Evolutionary conservation across 2,113 vertebrate species (phyloP).

Genomic region (Capreolus pygargus): DNA sequence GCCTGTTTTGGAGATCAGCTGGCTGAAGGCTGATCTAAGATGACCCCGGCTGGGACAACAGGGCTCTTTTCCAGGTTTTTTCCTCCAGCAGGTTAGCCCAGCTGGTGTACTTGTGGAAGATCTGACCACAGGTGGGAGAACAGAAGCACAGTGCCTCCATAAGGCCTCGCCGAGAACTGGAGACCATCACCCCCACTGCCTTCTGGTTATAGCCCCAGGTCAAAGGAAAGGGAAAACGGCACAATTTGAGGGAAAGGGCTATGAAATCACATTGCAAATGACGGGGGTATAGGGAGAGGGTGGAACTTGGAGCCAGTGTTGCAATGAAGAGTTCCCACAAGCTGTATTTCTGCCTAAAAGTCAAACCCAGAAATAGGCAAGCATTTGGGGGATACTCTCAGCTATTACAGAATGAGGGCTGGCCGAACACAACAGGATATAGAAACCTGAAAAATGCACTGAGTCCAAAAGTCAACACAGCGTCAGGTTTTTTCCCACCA

Average conservation of each 20-base stretch:
- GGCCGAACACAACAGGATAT: background rate
- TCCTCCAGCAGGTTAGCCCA: background rate
- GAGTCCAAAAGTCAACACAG: background rate
- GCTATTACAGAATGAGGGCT: background rate
- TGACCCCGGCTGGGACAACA: background rate
- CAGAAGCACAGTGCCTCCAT: background rate
- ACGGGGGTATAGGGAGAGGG: background rate
- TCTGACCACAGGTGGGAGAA: background rate
- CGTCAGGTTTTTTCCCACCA: background rate
- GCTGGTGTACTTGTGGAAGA: background rate
- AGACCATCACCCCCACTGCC: background rate
- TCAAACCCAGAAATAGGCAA: background rate
- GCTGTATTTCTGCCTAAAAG: background rate
- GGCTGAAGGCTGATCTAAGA: background rate
- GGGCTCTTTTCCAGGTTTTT: background rate
- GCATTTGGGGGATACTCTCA: background rate
- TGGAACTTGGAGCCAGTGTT: background rate
- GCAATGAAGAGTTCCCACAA: background rate
- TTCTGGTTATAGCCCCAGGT: background rate
- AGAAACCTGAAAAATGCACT: background rate
- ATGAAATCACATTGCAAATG: background rate
- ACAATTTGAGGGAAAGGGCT: background rate
- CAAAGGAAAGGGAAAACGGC: background rate
- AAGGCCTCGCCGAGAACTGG: no score
- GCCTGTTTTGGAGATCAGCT: background rate